These are phyloP conservation scores for Drosophila paracracens DNA, from an alignment of 2,888 invertebrate species.

Conservation along the genomic window DNA sequence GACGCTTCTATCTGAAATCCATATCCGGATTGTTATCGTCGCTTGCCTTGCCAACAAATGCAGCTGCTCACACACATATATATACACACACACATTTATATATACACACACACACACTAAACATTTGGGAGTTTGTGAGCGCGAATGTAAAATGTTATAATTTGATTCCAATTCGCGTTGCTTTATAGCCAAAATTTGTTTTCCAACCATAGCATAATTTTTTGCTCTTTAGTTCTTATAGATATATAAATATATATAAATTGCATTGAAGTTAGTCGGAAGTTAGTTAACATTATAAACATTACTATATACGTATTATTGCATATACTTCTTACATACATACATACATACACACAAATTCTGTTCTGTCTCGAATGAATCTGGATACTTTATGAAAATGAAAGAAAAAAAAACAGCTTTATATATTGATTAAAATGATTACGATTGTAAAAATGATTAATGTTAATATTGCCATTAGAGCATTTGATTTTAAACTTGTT, in stretches of 20 bases:
- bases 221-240: conserved; percentile 67
- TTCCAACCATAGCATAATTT: conserved; percentile 75
- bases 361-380: conserved; percentile 40
- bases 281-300: conserved; percentile 35
- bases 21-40: conserved; percentile 57
- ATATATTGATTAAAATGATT: conserved; percentile 71
- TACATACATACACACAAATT: conserved; percentile 22
- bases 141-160: conserved; percentile 55
- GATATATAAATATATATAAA: conserved; percentile 24
- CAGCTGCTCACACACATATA: conserved; percentile 61
- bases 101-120: conserved; percentile 26
- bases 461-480: conserved; percentile 53
- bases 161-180: conserved; percentile 67
- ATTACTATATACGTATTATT: conserved; percentile 46
- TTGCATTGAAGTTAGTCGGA: conserved; percentile 35
- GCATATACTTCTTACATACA: conserved; percentile 40
- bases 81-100: conserved; percentile 38
- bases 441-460: conserved; percentile 44
- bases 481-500: conserved; percentile 45
- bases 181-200: conserved; percentile 78
- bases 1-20: conserved; percentile 41
- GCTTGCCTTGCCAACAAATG: conserved; percentile 77
- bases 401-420: conserved; percentile 59
- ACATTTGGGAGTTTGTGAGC: conserved; percentile 54
- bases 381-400: conserved; percentile 32